Base-by-base conservation (phyloP, 1,140 invertebrate species). In the Hycleus phaleratus region DNA sequence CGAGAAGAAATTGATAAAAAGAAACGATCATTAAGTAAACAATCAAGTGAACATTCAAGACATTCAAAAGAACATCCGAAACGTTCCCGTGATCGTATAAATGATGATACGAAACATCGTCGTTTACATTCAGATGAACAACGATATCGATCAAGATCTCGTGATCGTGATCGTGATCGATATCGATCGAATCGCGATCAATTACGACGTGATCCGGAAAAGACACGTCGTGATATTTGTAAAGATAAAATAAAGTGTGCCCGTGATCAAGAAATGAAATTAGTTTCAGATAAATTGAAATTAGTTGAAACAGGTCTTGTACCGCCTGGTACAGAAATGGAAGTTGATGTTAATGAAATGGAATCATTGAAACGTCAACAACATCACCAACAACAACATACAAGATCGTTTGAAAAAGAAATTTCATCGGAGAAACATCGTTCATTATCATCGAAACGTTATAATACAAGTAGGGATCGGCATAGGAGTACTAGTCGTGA, bases 291-390 rank as follows among this genome's bases (percentile, higher is more conserved):
- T 49, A 66, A 63, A 49, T 26, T 69, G 42, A 63, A 69, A 40
- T 59, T 73, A 11, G 65, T 72, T 2, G 66, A 74, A 60, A 72
- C 71, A 12, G 73, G 73, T 38, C 59, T 74, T 24, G 71, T 73
- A 5, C 73, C 73, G 11, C 73, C 73, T 45, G 73, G 73, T 40
- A 74, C 66, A 50, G 73, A 74, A 65, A 67, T 71, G 61, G 72
- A 74, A 46, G 60, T 68, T 6, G 65, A 71, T 58, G 26, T 66
- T 7, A 47, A 11, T 9, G 44, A 26, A 56, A 43, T 49, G 1
- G 26, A 52, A 12, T 24, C 6, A 32, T 39, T 51, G 32, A 62
- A 24, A 59, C 39, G 11, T 9, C 26, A 26, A 32, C 26, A 32
- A 59, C 39, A 8, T 9, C 26, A 26, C 0, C 26, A 32, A 26